phyloP scores from a whole-genome alignment of 1,140 invertebrate genomes.

The Centruroides sculpturatus region DNA sequence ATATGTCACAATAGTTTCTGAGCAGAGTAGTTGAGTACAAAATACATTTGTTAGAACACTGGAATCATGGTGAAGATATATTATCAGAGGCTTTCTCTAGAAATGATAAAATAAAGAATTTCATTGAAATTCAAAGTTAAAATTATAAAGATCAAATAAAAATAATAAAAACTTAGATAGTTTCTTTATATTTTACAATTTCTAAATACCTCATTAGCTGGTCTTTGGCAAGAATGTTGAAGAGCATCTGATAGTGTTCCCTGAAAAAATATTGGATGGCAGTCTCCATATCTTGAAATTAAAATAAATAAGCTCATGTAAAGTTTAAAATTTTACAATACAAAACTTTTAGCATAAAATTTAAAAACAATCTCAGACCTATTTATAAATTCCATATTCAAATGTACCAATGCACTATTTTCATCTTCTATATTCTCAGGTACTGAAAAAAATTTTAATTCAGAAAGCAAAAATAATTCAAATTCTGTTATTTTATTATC shows the following conservation, averaged over 20 bases:
- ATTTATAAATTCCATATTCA: constrained; percentile 64
- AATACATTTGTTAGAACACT: constrained; percentile 90
- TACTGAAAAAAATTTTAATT: constrained; percentile 39
- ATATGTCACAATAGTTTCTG: constrained; percentile 72
- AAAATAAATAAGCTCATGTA: background rate
- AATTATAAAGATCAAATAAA: too few relatives aligned
- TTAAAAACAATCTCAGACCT: constrained; percentile 19
- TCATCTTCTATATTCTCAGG: constrained; percentile 73
- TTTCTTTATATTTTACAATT: too few relatives aligned
- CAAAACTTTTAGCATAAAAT: background rate
- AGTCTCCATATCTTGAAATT: constrained; percentile 49
- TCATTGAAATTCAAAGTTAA: background rate
- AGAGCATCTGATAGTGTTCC: constrained; percentile 78
- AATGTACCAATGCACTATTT: constrained; percentile 66
- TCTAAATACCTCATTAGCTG: constrained; percentile 64
- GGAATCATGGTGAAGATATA: constrained; percentile 87
- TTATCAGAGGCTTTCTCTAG: constrained; percentile 77
- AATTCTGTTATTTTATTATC: background rate
- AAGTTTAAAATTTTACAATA: background rate
- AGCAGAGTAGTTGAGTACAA: constrained; percentile 82
- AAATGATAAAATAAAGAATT: constrained; percentile 25
- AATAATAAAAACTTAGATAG: too few relatives aligned
- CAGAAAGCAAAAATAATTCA: background rate
- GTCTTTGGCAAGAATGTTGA: constrained; percentile 56
- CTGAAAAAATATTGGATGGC: constrained; percentile 76